Evolutionary conservation across 2,797 vertebrate genomes (phyloP).

Genomic region (Cephalopachus bancanus): DNA sequence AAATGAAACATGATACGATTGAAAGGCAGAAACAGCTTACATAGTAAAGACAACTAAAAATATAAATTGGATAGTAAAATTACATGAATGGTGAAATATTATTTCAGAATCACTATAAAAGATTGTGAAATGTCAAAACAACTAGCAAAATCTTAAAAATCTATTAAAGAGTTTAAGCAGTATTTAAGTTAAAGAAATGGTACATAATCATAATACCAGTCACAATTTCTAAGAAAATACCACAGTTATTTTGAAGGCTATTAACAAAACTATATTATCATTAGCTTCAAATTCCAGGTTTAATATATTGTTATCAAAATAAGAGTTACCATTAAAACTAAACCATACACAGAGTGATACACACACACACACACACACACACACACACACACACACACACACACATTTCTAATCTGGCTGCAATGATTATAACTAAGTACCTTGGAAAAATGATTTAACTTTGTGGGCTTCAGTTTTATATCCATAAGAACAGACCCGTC

Average conservation of each 20-base stretch:
- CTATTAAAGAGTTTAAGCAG: constrained; percentile 29
- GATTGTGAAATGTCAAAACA: neutral
- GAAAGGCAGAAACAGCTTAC: neutral
- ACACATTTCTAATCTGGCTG: neutral
- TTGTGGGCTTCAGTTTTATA: neutral
- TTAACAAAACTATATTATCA: constrained; percentile 1
- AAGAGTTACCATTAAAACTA: neutral
- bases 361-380: neutral
- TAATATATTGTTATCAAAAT: constrained; percentile 39
- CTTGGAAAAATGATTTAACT: neutral
- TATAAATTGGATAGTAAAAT: constrained; percentile 46
- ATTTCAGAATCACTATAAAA: neutral
- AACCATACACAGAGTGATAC: neutral
- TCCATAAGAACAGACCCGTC: neutral
- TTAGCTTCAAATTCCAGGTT: neutral
- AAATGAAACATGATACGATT: constrained; percentile 10
- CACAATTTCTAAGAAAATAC: constrained; percentile 27
- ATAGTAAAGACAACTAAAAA: neutral
- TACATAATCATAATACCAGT: neutral
- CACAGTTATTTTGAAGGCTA: neutral
- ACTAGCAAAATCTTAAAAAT: constrained; percentile 45
- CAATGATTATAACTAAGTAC: neutral
- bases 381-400: neutral
- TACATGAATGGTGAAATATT: constrained; percentile 27
- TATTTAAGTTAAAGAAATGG: neutral